A percentile compares a stretch with the other conserved stretches of the same genome.
phyloP scores from a whole-genome alignment of 1,140 invertebrate species.

The Mya arenaria region DNA sequence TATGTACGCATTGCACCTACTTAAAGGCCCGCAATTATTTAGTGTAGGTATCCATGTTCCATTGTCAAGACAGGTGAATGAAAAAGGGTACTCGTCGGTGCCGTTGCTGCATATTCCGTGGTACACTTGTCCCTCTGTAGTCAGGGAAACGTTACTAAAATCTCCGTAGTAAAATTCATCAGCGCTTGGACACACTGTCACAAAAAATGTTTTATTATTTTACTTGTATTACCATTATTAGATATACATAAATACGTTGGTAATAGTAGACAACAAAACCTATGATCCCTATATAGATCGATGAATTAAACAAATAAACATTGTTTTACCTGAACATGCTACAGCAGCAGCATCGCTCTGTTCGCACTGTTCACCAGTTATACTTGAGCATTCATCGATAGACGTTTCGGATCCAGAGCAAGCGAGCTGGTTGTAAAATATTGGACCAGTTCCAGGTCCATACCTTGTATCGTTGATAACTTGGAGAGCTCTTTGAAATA shows the following conservation, averaged over 20 bases:
- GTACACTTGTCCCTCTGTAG: background rate
- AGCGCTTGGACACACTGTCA: too few species aligned
- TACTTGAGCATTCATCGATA: background rate
- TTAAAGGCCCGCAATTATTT: background rate
- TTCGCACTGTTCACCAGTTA: background rate
- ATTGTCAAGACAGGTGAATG: background rate
- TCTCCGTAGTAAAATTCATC: background rate
- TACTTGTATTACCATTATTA: too few species aligned
- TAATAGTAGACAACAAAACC: too few species aligned
- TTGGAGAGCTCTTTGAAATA: too few species aligned
- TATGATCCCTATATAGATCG: too few species aligned
- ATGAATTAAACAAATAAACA: too few species aligned
- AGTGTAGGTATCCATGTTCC: background rate
- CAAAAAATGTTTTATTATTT: too few species aligned
- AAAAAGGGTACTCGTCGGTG: background rate
- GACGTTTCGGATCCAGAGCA: background rate
- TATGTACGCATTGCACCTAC: too few species aligned
- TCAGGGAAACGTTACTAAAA: background rate
- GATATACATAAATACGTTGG: too few species aligned
- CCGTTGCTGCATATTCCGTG: background rate
- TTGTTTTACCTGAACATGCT: background rate
- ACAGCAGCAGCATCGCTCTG: background rate
- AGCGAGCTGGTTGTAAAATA: background rate
- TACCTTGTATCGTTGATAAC: background rate
- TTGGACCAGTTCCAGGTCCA: background rate